A percentile compares a stretch with the other conserved stretches of the same genome.
Evolutionary conservation across 2,797 vertebrate species (phyloP).

Genomic region (Euphonia xanthogaster): DNA sequence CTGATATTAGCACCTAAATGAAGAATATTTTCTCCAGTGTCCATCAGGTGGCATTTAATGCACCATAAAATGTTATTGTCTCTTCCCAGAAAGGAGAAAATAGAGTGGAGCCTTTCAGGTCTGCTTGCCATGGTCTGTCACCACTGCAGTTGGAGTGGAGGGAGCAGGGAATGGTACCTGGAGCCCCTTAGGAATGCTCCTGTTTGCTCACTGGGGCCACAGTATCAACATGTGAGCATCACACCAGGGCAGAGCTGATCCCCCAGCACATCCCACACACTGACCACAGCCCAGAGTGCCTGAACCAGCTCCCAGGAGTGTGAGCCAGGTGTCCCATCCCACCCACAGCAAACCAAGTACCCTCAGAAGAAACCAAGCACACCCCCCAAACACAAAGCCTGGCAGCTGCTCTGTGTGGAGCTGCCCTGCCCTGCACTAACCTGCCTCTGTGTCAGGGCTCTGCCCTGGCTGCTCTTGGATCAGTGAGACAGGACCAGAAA

Average conservation of each 20-base stretch:
- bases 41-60: not conserved
- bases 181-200: not conserved
- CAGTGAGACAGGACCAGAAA: not conserved
- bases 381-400: not conserved
- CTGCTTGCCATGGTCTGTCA: not conserved
- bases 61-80: not conserved
- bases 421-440: not conserved
- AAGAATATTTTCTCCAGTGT: not conserved
- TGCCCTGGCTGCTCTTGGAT: not conserved
- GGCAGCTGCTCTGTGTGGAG: not conserved
- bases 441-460: not conserved
- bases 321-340: not conserved
- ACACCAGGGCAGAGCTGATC: fast-evolving
- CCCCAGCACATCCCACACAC: not conserved
- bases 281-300: not conserved
- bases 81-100: not conserved
- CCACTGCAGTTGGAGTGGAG: not conserved
- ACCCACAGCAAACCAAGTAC: not conserved
- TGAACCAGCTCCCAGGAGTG: not conserved
- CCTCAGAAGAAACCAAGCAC: not conserved
- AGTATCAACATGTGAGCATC: fast-evolving
- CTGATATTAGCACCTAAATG: not conserved
- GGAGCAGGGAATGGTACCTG: not conserved
- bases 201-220: not conserved
- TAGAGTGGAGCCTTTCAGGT: not conserved